Evolutionary conservation across 2,888 invertebrate genomes (phyloP).

Genomic region (Iselma pallidipennis): DNA sequence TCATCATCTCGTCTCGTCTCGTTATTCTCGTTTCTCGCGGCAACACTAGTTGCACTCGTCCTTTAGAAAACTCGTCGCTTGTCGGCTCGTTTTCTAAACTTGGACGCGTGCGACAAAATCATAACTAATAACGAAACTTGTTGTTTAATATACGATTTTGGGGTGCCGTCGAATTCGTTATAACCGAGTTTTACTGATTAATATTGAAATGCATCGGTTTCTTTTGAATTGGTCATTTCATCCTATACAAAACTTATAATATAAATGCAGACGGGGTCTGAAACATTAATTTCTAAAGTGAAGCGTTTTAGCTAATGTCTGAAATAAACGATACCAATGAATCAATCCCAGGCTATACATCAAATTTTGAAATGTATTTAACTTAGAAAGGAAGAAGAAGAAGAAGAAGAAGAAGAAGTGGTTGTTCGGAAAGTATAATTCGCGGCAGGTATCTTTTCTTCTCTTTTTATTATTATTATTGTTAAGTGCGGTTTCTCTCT

Average conservation of each 20-base stretch:
- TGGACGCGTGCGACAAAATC: too few species aligned
- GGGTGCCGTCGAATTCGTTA: too few species aligned
- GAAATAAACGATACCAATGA: constrained; percentile 38
- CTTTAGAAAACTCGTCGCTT: too few species aligned
- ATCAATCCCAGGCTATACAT: constrained; percentile 38
- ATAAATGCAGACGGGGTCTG: constrained; percentile 7
- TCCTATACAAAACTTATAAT: not conserved
- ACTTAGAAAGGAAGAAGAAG: constrained; percentile 1
- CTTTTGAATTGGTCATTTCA: not conserved
- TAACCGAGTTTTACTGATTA: too few species aligned
- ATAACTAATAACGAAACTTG: too few species aligned
- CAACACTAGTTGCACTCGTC: too few species aligned
- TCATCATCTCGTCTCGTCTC: too few species aligned
- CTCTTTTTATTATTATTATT: not conserved
- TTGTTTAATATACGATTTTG: too few species aligned
- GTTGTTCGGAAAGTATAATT: not conserved
- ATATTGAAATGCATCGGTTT: not conserved
- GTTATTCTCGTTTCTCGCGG: too few species aligned
- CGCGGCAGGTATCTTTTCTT: not conserved
- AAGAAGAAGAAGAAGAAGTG: not conserved
- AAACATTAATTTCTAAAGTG: constrained; percentile 32
- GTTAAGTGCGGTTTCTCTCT: not conserved
- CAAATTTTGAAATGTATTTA: constrained; percentile 32
- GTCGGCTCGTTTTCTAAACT: too few species aligned
- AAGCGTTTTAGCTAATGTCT: constrained; percentile 37